phyloP scores from a whole-genome alignment of 2,888 invertebrate genomes.

The Pristionchus fissidentatus region DNA sequence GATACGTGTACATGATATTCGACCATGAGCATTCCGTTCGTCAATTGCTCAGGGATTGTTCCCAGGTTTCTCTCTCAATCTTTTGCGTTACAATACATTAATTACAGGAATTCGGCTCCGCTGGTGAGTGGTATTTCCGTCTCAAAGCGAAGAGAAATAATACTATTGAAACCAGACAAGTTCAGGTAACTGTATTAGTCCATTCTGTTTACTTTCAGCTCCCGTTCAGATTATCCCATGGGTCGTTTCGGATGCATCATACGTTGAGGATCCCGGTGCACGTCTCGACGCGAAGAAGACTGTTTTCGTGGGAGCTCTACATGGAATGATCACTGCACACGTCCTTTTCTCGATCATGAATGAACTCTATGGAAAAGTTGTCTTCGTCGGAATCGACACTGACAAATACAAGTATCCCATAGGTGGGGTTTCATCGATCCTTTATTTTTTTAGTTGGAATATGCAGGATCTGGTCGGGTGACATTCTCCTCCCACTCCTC shows the following conservation, averaged over 20 bases:
- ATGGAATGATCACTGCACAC: conserved; percentile 92
- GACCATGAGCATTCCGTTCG: conserved; percentile 93
- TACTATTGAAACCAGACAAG: conserved; percentile 86
- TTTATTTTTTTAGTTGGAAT: background rate
- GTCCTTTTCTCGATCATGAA: conserved; percentile 85
- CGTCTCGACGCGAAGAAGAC: conserved; percentile 88
- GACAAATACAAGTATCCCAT: conserved; percentile 97
- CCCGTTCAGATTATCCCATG: conserved; percentile 94
- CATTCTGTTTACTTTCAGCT: background rate
- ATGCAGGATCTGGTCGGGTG: conserved; percentile 88
- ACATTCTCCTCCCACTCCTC: conserved; percentile 92
- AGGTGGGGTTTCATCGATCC: conserved; percentile 78
- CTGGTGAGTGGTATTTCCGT: conserved; percentile 90
- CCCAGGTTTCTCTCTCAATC: conserved; percentile 77
- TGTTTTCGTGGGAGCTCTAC: conserved; percentile 94
- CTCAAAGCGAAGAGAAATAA: conserved; percentile 88
- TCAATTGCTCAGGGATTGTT: conserved; percentile 87
- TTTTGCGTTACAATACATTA: background rate
- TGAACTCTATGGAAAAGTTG: conserved; percentile 93
- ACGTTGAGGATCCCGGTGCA: conserved; percentile 77
- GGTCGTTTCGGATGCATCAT: conserved; percentile 92
- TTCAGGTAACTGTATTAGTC: conserved; percentile 89
- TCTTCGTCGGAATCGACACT: conserved; percentile 87
- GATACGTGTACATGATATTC: conserved; percentile 94
- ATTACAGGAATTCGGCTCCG: conserved; percentile 80